A percentile compares a stretch with the other conserved stretches of the same genome.
phyloP scores from a whole-genome alignment of 2,888 invertebrate species.

The Nephrocerus scutellatus region DNA sequence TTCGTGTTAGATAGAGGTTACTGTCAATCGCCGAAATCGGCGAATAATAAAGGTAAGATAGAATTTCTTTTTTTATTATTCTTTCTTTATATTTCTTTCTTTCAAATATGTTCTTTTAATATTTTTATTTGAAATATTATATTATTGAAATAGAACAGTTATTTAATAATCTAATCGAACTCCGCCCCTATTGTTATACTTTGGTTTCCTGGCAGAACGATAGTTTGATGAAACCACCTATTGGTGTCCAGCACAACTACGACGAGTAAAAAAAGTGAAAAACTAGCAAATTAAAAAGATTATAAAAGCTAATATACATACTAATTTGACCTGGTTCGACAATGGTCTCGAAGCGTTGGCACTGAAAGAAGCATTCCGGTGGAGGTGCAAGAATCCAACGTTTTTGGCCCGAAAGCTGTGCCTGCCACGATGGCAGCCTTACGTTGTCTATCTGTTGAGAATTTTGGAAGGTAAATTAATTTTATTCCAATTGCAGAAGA shows the following conservation, averaged over 20 bases:
- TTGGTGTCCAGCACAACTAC: conserved; percentile 91
- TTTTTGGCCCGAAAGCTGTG: conserved; percentile 84
- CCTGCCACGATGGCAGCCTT: conserved; percentile 92
- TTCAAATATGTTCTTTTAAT: too few relatives aligned
- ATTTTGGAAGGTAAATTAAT: not conserved
- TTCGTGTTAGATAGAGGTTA: too few relatives aligned
- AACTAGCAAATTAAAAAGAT: conserved; percentile 1
- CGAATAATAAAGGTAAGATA: too few relatives aligned
- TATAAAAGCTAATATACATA: conserved; percentile 45
- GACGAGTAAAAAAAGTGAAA: conserved; percentile 29
- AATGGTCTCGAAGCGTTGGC: conserved; percentile 52
- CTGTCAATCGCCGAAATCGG: too few relatives aligned
- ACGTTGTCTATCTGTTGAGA: conserved; percentile 81
- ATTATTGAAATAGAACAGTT: conserved; percentile 5
- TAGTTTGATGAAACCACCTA: conserved; percentile 91
- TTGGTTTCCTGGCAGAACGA: conserved; percentile 76
- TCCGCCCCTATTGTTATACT: conserved; percentile 96
- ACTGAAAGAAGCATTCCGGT: conserved; percentile 80
- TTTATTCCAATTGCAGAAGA: not conserved
- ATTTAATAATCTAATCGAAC: conserved; percentile 63
- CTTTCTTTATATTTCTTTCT: too few relatives aligned
- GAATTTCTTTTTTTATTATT: too few relatives aligned
- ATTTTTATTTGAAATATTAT: too few relatives aligned
- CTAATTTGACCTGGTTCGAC: conserved; percentile 87
- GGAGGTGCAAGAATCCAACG: conserved; percentile 87